Base-by-base conservation (phyloP, 1,140 invertebrate species). In the Holcopasites calliopsidis region DNA sequence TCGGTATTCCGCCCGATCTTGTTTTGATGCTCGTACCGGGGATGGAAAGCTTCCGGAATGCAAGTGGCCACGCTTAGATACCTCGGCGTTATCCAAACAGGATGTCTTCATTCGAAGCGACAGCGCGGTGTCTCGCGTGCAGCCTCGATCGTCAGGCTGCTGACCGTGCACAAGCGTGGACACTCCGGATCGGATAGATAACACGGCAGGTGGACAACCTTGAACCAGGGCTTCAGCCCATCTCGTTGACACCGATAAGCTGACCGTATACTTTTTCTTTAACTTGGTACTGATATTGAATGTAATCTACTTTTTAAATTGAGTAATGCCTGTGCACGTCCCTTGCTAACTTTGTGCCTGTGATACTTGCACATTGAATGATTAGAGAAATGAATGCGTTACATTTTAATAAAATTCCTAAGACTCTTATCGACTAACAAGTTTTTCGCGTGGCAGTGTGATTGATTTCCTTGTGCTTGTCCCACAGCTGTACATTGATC, bases 221-320 rank as follows among this genome's bases (percentile, higher is more conserved):
- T 87, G 86, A 73, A 66, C 23, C 79, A 79, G 82, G 77, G 68
- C 65, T 68, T 55, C 81, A 74, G 65, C 76, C 68, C 81, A 86
- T 85, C 79, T 86, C 84, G 84, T 87, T 86, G 82, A 83, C 84
- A 86, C 76, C 77, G 72, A 83, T 87, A 68, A 82, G 66, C 57
- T 26, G 54, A 77, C 52, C 33, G 72, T 81, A 62, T 55, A 50
- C 33, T 64, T 66, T 69, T 66, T 74, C 3, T 18, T 23, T 6
- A 1, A 38, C 10, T 61, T n/a, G n/a, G n/a, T n/a, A n/a, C n/a
- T n/a, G n/a, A n/a, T n/a, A n/a, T n/a, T n/a, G n/a, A n/a, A n/a
- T n/a, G n/a, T n/a, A n/a, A n/a, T n/a, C n/a, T n/a, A n/a, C n/a
- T n/a, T n/a, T n/a, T n/a, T n/a, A n/a, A n/a, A n/a, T n/a, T n/a